Conservation (phyloP, 1,140 invertebrate genomes). For the Solenopsis invicta region DNA sequence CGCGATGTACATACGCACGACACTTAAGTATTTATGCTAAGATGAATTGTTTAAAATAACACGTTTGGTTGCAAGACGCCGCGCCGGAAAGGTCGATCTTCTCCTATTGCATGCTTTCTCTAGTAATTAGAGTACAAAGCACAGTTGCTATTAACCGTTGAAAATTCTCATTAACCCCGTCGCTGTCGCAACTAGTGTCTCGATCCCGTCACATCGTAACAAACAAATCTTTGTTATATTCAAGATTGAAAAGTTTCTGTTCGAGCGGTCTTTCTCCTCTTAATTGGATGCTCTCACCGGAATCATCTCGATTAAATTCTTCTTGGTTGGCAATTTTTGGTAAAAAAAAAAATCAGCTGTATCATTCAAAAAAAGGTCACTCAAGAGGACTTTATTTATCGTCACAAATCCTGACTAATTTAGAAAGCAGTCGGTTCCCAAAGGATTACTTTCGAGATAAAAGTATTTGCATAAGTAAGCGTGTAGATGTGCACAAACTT, state of each 20-base stretch:
- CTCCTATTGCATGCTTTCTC: constrained; percentile 64
- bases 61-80: constrained; percentile 1
- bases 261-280: constrained; percentile 13
- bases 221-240: constrained; percentile 53
- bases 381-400: constrained; percentile 26
- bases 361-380: constrained; percentile 22
- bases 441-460: constrained; percentile 4
- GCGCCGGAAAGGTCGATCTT: constrained; percentile 41
- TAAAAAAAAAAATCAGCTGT: constrained; percentile 12
- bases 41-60: constrained; percentile 32
- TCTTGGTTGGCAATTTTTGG: not conserved
- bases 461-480: constrained; percentile 23
- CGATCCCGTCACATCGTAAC: not conserved
- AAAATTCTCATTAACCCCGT: constrained; percentile 57
- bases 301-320: not conserved
- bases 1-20: not conserved
- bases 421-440: not conserved
- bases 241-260: not conserved
- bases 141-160: constrained; percentile 43
- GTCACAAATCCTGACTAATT: not conserved
- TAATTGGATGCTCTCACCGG: constrained; percentile 44
- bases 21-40: constrained; percentile 7
- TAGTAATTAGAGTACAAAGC: constrained; percentile 52
- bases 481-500: not conserved
- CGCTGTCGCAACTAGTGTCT: constrained; percentile 7